Evolutionary conservation across 2,113 vertebrate species (phyloP).

Genomic region (Mastomys natalensis): DNA sequence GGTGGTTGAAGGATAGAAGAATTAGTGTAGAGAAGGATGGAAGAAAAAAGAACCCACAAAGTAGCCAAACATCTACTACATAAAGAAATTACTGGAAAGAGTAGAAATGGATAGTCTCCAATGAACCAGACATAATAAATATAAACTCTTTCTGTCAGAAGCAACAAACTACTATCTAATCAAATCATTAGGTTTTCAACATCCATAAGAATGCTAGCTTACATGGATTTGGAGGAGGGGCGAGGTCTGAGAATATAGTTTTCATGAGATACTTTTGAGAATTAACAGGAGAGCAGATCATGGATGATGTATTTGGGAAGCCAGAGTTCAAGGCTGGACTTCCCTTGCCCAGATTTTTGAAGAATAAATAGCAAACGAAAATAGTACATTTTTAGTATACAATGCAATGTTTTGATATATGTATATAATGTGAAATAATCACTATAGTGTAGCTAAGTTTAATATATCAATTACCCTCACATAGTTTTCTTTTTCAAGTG

Average conservation of each 20-base stretch:
- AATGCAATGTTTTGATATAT: not conserved
- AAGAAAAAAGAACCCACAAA: no score
- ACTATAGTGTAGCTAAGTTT: not conserved
- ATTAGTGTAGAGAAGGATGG: no score
- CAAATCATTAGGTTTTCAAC: not conserved
- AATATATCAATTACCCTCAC: not conserved
- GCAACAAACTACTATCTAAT: not conserved
- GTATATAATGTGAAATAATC: not conserved
- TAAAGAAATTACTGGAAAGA: not conserved
- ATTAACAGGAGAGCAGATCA: not conserved
- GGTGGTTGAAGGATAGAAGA: no score
- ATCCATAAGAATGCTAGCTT: not conserved
- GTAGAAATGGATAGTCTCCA: not conserved
- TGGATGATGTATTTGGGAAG: not conserved
- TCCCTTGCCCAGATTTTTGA: not conserved
- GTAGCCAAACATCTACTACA: no score
- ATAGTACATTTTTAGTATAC: not conserved
- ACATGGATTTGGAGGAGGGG: not conserved
- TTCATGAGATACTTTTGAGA: not conserved
- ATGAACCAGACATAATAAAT: not conserved
- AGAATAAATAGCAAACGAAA: not conserved
- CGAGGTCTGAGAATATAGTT: not conserved
- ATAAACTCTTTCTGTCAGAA: not conserved
- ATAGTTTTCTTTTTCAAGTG: not conserved
- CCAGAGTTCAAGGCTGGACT: not conserved